These are phyloP conservation scores for Drosophila parthenogenetica DNA, from an alignment of 2,888 invertebrate genomes.

Conservation along the genomic window DNA sequence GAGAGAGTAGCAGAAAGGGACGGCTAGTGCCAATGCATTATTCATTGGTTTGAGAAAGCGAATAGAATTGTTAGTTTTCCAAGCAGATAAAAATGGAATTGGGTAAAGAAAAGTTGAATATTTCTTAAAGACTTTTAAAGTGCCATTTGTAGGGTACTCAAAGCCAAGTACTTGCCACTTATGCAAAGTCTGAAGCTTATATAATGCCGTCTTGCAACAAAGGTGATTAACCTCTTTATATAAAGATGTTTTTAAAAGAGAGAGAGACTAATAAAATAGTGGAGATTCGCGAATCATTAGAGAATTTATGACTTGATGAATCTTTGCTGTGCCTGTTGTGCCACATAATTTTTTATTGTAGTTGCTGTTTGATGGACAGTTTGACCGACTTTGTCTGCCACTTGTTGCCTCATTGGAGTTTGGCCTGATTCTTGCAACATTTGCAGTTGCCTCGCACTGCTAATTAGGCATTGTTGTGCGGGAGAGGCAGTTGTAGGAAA, in stretches of 20 bases:
- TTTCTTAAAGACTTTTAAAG: neutral
- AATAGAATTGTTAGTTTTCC: conserved; percentile 5
- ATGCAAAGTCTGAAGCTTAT: neutral
- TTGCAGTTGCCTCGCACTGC: conserved; percentile 23
- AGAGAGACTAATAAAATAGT: conserved; percentile 6
- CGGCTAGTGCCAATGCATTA: conserved; percentile 9
- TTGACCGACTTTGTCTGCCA: conserved; percentile 47
- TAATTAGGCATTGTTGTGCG: conserved; percentile 42
- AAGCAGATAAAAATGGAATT: neutral
- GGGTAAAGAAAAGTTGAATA: neutral
- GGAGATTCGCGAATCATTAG: neutral
- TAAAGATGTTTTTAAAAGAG: neutral
- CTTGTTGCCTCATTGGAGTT: conserved; percentile 53
- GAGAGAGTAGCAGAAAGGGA: conserved; percentile 1
- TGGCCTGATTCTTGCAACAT: conserved; percentile 14
- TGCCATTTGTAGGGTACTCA: neutral
- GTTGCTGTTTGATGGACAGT: conserved; percentile 18
- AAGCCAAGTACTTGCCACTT: neutral
- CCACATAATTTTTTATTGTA: conserved; percentile 29
- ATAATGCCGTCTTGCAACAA: neutral
- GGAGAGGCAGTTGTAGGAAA: neutral
- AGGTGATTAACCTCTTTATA: neutral
- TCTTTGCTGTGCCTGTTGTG: conserved; percentile 32
- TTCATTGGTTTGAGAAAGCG: neutral
- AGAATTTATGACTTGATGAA: conserved; percentile 10